A percentile compares a stretch with the other conserved stretches of the same genome.
Conservation (phyloP, 30 jellyfish, hydroid and myxozoan genomes). For the Chrysaora quinquecirrha region DNA sequence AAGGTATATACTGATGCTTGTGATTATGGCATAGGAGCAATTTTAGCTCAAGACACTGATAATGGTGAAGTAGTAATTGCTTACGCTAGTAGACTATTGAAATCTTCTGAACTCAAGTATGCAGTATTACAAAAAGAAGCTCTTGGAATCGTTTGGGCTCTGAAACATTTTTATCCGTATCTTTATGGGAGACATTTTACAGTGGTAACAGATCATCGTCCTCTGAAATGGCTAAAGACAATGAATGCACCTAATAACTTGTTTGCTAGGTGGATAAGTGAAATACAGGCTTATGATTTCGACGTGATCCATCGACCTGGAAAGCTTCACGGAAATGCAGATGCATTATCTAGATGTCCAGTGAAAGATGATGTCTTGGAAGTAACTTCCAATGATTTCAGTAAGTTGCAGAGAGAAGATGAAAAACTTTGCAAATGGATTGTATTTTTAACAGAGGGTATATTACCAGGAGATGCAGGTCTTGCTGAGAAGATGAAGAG, state of each 20-base stretch:
- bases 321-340: conserved; percentile 51
- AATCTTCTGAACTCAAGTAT: conserved; percentile 34
- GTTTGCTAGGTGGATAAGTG: conserved; percentile 73
- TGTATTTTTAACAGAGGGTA: not conserved
- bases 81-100: conserved; percentile 50
- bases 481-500: not conserved
- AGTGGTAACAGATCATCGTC: conserved; percentile 47
- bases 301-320: conserved; percentile 63
- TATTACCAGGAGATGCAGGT: not conserved
- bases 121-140: conserved; percentile 63
- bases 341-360: conserved; percentile 58
- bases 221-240: conserved; percentile 60
- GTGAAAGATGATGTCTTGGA: conserved; percentile 40
- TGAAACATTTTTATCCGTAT: conserved; percentile 63
- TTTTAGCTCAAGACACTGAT: conserved; percentile 54
- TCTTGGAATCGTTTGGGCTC: conserved; percentile 46
- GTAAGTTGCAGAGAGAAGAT: not conserved
- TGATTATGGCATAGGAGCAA: conserved; percentile 60
- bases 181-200: conserved; percentile 61
- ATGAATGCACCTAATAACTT: conserved; percentile 55
- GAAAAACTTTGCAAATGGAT: not conserved
- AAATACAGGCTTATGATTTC: conserved; percentile 55
- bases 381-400: not conserved
- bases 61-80: conserved; percentile 52
- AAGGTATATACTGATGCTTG: conserved; percentile 60